Evolutionary conservation across 1,140 invertebrate species (phyloP), one percentile per base, ranked within the genome.

Genomic region (Anagrus nilaparvatae): DNA sequence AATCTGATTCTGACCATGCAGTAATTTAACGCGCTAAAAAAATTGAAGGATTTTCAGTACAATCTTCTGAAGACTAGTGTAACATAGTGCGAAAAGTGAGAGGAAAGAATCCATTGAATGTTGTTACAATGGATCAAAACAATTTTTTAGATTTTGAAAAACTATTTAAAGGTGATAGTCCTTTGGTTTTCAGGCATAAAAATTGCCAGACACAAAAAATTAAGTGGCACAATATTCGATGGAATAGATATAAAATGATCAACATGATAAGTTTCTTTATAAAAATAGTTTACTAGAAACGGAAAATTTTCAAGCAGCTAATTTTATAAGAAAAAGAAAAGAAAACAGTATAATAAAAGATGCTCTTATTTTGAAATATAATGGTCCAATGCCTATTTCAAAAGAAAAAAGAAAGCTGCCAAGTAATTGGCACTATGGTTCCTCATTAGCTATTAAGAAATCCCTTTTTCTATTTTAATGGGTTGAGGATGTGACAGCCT

Each of bases 1-100:
- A 58, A 35, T 55, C 52, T 43, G 56, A 60, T 29, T 32, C 21
- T 18, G 54, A 58, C 31, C 58, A 59, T 47, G 50, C 51, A 0
- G 12, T 49, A 13, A 61, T 62, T 10, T 54, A 60, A 48, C 38
- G 23, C 39, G 34, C 25, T n/a, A 45, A 46, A 28, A 45, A 42
- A 24, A 23, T 2, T 12, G 14, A 1, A 21, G 14, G 14, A 14
- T 14, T 4, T 4, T 3, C 29, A 39, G 12, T 43, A 23, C 30
- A 49, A 16, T 29, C 31, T 36, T 43, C 47, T 24, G 18, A 43
- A 13, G 43, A 46, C 36, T 49, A 40, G 40, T 46, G 43, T 23
- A 1, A 49, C 5, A 32, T 44, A 13, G 43, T 44, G 9, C n/a
- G 14, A 39, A 25, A 20, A 12, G 35, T 30, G 2, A 38, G 19